Percentiles rank a stretch among this genome's conserved stretches.
Conservation (phyloP, 2,113 vertebrate species). For the Harpagus bidentatus region DNA sequence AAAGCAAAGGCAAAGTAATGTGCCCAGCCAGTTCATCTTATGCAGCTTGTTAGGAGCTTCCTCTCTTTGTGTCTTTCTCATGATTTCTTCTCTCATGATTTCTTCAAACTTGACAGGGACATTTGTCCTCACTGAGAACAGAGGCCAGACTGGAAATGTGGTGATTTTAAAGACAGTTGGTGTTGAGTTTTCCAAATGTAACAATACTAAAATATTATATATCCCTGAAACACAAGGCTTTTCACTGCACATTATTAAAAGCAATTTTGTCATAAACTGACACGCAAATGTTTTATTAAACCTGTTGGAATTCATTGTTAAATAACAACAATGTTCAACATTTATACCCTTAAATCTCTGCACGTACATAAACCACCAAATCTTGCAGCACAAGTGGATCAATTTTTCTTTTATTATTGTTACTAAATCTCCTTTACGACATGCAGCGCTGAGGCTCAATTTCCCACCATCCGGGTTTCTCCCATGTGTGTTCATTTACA, state of each 20-base stretch:
- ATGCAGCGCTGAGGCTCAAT: neutral
- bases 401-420: conserved; percentile 27
- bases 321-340: conserved; percentile 20
- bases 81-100: neutral
- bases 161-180: neutral
- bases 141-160: neutral
- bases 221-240: neutral
- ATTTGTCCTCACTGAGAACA: neutral
- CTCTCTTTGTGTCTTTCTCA: neutral
- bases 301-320: conserved; percentile 24
- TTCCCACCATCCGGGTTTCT: neutral
- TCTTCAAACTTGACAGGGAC: neutral
- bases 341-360: conserved; percentile 21
- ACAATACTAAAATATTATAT: neutral
- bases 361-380: neutral
- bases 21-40: neutral
- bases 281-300: conserved; percentile 35
- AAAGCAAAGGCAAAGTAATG: conserved; percentile 14
- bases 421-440: neutral
- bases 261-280: conserved; percentile 23
- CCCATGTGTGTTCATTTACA: neutral
- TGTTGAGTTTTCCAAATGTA: neutral
- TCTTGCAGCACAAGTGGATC: neutral
- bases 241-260: conserved; percentile 5
- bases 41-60: neutral